Conservation (phyloP, 2,888 invertebrate species). For the Idaea biselata region DNA sequence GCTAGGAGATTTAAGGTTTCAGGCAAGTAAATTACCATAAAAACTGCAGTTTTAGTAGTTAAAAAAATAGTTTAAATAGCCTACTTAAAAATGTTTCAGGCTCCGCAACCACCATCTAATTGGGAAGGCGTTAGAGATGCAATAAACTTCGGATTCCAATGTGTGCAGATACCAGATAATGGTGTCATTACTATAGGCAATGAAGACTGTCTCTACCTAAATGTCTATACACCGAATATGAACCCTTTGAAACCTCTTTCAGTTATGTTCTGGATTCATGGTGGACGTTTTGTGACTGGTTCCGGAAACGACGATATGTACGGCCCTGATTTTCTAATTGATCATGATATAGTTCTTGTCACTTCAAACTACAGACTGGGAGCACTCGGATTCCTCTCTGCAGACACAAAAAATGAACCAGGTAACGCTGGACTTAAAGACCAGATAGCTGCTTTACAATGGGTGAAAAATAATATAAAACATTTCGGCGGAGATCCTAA, state of each 20-base stretch:
- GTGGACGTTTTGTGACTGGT: conserved; percentile 43
- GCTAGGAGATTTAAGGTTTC: conserved; percentile 65
- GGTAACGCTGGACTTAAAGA: conserved; percentile 81
- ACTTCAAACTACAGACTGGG: conserved; percentile 78
- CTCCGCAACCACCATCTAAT: conserved; percentile 31
- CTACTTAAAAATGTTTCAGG: no score
- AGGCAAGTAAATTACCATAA: conserved; percentile 43
- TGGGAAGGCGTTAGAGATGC: conserved; percentile 56
- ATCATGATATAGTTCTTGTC: conserved; percentile 73
- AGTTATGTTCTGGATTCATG: conserved; percentile 53
- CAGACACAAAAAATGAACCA: conserved; percentile 72
- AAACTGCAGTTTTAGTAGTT: no score
- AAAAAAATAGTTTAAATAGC: no score
- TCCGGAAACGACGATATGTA: conserved; percentile 62
- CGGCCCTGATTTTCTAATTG: conserved; percentile 77
- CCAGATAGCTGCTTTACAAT: conserved; percentile 46
- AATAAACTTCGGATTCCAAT: conserved; percentile 43
- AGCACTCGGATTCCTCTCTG: conserved; percentile 76
- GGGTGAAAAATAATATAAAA: conserved; percentile 46
- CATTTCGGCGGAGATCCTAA: conserved; percentile 49
- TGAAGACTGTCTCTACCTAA: conserved; percentile 53
- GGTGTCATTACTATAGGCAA: conserved; percentile 32
- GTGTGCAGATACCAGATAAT: conserved; percentile 43
- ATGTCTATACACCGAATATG: conserved; percentile 46
- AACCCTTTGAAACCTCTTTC: conserved; percentile 29